Conservation (phyloP, 2,113 vertebrate species). For the Myiopsitta monachus region DNA sequence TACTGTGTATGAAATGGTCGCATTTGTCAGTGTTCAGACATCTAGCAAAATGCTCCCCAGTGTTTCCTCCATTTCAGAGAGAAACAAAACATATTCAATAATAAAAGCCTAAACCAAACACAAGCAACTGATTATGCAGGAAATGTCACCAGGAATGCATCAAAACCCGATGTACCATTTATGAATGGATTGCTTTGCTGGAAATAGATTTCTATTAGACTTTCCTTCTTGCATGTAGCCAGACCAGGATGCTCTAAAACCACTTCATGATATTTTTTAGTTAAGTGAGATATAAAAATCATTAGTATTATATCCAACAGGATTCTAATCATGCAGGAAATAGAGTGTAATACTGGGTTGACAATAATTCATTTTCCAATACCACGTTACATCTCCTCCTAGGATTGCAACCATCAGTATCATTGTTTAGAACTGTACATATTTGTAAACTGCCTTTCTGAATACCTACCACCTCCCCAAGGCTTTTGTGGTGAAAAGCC, state of each 20-base stretch:
- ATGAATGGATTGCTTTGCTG: not conserved
- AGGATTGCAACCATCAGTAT: not conserved
- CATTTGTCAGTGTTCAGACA: constrained; percentile 45
- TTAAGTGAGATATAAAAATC: not conserved
- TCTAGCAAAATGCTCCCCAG: not conserved
- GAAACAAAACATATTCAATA: not conserved
- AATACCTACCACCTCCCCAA: not conserved
- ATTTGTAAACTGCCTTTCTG: not conserved
- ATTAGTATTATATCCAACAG: not conserved
- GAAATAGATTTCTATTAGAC: not conserved
- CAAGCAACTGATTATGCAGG: not conserved
- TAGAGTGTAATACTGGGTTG: not conserved
- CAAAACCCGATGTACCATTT: not conserved
- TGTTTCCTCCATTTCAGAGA: not conserved
- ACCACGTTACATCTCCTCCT: not conserved
- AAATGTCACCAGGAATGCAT: not conserved
- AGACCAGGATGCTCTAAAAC: not conserved
- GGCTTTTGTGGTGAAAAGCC: not conserved
- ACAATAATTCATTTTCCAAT: not conserved
- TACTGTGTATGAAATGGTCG: constrained; percentile 10
- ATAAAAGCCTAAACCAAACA: not conserved
- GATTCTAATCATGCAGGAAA: not conserved
- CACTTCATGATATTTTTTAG: not conserved
- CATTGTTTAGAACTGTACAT: not conserved
- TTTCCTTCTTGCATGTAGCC: not conserved